Evolutionary conservation across 2,113 vertebrate species (phyloP).

Genomic region (Phylloscopus trochiloides): DNA sequence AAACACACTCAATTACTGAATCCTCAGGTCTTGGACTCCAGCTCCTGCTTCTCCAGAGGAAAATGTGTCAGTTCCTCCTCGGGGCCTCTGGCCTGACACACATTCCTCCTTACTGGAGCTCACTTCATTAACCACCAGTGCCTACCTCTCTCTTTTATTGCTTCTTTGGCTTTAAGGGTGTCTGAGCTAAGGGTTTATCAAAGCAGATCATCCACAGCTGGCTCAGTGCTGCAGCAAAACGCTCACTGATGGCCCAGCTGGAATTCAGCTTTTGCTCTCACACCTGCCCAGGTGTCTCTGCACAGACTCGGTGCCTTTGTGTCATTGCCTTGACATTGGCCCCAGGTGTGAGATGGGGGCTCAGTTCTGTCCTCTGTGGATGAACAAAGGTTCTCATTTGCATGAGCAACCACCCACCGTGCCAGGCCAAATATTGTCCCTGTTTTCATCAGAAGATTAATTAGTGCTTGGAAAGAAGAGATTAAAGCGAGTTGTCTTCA

Average conservation of each 20-base stretch:
- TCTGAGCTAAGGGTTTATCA: neutral
- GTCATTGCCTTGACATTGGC: neutral
- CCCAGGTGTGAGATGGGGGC: neutral
- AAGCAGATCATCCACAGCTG: neutral
- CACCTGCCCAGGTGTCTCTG: neutral
- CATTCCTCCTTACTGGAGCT: neutral
- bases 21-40: neutral
- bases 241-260: neutral
- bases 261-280: neutral
- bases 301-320: neutral
- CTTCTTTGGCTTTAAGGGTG: neutral
- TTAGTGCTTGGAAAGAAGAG: conserved; percentile 11
- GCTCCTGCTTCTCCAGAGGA: neutral
- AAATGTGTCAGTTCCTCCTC: neutral
- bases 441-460: conserved; percentile 22
- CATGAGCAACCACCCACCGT: neutral
- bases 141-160: neutral
- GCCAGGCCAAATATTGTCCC: conserved; percentile 26
- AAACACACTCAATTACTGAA: conserved; percentile 7
- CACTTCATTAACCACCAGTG: neutral
- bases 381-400: neutral
- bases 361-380: neutral
- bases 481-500: neutral
- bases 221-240: neutral
- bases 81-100: neutral